A percentile compares a stretch with the other conserved stretches of the same genome.
phyloP scores from a whole-genome alignment of 2,888 invertebrate species.

The Lagria hirta region DNA sequence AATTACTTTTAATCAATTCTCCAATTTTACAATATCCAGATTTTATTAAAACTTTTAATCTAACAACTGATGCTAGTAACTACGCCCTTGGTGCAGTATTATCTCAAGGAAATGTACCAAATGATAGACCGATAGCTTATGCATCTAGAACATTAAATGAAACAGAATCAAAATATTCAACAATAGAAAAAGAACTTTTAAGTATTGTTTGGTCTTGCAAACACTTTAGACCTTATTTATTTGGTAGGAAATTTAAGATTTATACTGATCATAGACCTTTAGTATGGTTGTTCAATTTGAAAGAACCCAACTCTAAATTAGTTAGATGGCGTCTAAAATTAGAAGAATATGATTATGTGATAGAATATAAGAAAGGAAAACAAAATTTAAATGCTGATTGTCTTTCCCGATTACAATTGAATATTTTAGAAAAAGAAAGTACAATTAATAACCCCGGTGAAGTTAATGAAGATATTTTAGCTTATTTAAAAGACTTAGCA shows the following conservation, averaged over 20 bases:
- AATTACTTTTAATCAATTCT: slow-evolving; percentile 27
- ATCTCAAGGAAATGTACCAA: slow-evolving; percentile 28
- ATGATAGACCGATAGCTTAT: slow-evolving; percentile 30
- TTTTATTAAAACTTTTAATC: slow-evolving; percentile 31
- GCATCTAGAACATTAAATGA: too few species aligned
- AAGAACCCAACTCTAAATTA: slow-evolving; percentile 28
- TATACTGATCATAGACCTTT: slow-evolving; percentile 1
- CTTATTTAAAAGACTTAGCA: too few species aligned
- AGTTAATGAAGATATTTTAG: too few species aligned
- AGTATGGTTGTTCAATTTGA: slow-evolving; percentile 8
- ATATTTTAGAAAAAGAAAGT: too few species aligned
- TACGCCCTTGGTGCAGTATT: slow-evolving; percentile 33
- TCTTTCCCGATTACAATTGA: too few species aligned
- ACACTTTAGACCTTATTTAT: too few species aligned
- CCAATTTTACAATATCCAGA: slow-evolving; percentile 34
- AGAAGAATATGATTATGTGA: slow-evolving; percentile 5
- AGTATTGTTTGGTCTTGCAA: too few species aligned
- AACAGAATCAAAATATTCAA: too few species aligned
- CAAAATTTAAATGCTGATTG: too few species aligned
- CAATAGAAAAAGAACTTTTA: too few species aligned
- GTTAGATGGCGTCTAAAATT: slow-evolving; percentile 9
- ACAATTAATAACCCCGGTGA: too few species aligned
- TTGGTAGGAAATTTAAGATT: too few species aligned
- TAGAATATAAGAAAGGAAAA: slow-evolving; percentile 2
- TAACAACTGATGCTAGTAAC: slow-evolving; percentile 35